Percentiles rank a stretch among this genome's conserved stretches.
Evolutionary conservation across 1,140 invertebrate genomes (phyloP).

Genomic region (Calycopis cecrops): DNA sequence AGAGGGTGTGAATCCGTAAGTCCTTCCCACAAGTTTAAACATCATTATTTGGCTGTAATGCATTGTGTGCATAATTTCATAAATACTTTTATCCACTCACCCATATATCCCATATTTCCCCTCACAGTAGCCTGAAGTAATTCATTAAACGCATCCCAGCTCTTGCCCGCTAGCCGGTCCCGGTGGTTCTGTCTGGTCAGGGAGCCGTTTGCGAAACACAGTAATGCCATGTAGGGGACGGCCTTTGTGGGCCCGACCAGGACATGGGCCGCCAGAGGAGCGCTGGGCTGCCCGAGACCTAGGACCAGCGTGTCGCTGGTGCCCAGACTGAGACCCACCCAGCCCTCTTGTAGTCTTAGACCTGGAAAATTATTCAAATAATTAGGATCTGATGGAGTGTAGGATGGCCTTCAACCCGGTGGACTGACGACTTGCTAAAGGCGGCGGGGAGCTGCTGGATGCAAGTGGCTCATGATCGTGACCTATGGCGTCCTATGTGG

Average conservation of each 20-base stretch:
- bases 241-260: slow-evolving; percentile 89
- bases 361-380: slow-evolving; percentile 79
- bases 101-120: slow-evolving; percentile 95
- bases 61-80: too few relatives aligned
- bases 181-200: slow-evolving; percentile 90
- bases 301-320: slow-evolving; percentile 95
- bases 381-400: too few relatives aligned
- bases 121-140: slow-evolving; percentile 88
- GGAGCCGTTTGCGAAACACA: slow-evolving; percentile 98
- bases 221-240: slow-evolving; percentile 88
- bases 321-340: slow-evolving; percentile 92
- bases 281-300: slow-evolving; percentile 81
- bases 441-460: too few relatives aligned
- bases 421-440: too few relatives aligned
- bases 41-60: too few relatives aligned
- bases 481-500: too few relatives aligned
- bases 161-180: slow-evolving; percentile 82
- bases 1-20: too few relatives aligned
- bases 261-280: slow-evolving; percentile 87
- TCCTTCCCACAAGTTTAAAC: too few relatives aligned
- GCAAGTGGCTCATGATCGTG: too few relatives aligned
- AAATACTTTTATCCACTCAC: slow-evolving; percentile 52
- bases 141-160: slow-evolving; percentile 91
- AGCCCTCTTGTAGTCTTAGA: slow-evolving; percentile 78
- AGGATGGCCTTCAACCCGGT: too few relatives aligned